These are phyloP conservation scores for Pseudochirops cupreus DNA, from an alignment of 2,797 vertebrate species.

Conservation along the genomic window DNA sequence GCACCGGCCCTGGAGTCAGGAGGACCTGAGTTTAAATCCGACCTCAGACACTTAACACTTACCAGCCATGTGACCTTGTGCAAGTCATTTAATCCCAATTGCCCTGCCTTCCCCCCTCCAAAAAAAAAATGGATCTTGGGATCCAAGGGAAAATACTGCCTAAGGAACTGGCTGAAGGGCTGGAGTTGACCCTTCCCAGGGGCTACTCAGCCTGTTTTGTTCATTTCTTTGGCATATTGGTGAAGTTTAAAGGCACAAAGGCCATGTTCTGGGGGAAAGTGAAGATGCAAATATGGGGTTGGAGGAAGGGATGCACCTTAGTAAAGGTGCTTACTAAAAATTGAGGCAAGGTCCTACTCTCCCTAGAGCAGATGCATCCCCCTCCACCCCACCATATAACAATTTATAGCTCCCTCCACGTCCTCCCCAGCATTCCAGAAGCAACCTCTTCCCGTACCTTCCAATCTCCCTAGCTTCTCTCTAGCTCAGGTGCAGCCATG, in stretches of 20 bases:
- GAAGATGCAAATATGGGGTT: not conserved
- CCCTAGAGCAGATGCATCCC: not conserved
- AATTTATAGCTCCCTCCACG: not conserved
- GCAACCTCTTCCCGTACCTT: not conserved
- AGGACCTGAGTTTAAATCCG: too few relatives aligned
- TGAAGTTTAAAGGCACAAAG: constrained; percentile 79
- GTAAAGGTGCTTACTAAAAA: not conserved
- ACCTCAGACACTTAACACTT: too few relatives aligned
- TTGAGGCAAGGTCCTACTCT: not conserved
- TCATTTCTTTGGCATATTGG: constrained; percentile 80
- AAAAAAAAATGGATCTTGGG: not conserved
- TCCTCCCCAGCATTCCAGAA: not conserved
- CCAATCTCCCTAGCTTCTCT: not conserved
- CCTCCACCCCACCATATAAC: not conserved
- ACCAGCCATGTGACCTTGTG: too few relatives aligned
- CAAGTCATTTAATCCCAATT: too few relatives aligned
- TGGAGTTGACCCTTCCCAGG: constrained; percentile 68
- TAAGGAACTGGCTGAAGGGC: constrained; percentile 71
- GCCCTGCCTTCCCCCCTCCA: too few relatives aligned
- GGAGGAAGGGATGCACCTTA: not conserved
- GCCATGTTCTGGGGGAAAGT: not conserved
- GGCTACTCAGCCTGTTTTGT: constrained; percentile 72
- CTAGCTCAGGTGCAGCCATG: constrained; percentile 77
- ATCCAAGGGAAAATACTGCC: constrained; percentile 81
- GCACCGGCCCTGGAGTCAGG: too few relatives aligned